Evolutionary conservation across 2,888 invertebrate species (phyloP), one percentile per base, ranked within the genome.

Genomic region (Xestobium rufovillosum): DNA sequence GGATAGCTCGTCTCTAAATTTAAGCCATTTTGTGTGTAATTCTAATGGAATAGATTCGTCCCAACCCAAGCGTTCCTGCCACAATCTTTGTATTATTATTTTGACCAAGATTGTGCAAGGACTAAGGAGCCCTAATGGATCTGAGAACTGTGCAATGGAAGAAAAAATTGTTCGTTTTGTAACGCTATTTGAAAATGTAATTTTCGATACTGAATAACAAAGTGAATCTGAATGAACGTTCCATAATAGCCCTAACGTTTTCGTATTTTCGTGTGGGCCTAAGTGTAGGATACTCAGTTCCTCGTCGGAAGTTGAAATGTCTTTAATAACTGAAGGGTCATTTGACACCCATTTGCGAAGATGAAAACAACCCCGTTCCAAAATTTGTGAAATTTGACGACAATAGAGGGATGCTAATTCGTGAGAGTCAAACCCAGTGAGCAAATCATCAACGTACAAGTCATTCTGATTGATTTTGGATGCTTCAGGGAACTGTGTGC

Each of bases 81-180:
- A 51, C 23, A 51, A 19, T 19, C 31, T 23, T 38, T 51, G 52
- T n/a, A 52, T 23, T 30, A 51, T 16, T 8, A 47, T 32, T 43
- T 51, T 52, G n/a, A 40, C 44, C 14, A 16, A 29, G 13, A 52
- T 39, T 6, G 32, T 48, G 15, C 34, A 28, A 23, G 49, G 45
- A 25, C 39, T 34, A 12, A 52, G 31, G n/a, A 52, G 25, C 4
- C 49, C 51, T 23, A 52, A 26, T 9, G 45, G 49, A 31, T 51
- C 49, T 38, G 48, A 52, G n/a, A 51, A 45, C 37, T 48, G 41
- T 3, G 41, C 33, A 16, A 47, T 43, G 10, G 30, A 29, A 6
- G 45, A 42, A 16, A 49, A 23, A n/a, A 46, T 44, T 9, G 6
- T 28, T 3, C 42, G 39, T 34, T 50, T 46, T 3, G 37, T 43